phyloP scores from a whole-genome alignment of 1,140 invertebrate genomes.

The Caenorhabditis inopinata region DNA sequence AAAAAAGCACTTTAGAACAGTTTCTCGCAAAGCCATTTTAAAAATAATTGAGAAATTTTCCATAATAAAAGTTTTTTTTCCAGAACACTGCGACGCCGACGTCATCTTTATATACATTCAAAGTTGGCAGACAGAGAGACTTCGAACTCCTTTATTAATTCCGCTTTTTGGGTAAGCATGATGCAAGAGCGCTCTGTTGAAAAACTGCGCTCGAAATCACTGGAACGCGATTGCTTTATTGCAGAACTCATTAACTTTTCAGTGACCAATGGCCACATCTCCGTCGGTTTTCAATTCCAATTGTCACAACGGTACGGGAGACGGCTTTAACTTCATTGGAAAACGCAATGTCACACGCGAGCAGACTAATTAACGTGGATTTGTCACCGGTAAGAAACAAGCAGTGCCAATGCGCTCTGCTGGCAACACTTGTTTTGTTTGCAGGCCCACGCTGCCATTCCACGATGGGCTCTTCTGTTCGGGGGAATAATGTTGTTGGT shows the following conservation, averaged over 20 bases:
- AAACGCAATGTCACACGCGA: conserved; percentile 3
- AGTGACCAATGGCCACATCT: conserved; percentile 14
- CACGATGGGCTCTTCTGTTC: conserved; percentile 4
- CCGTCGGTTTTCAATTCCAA: neutral
- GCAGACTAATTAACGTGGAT: neutral
- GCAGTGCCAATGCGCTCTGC: neutral
- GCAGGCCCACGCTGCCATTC: conserved; percentile 15
- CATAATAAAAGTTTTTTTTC: neutral
- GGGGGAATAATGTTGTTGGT: neutral
- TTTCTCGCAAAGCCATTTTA: no score
- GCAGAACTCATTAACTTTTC: neutral
- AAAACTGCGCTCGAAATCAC: no score
- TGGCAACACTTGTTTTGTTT: neutral
- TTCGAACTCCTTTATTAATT: neutral
- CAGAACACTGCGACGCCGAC: conserved; percentile 24
- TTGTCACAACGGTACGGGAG: neutral
- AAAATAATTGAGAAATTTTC: no score
- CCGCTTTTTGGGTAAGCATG: conserved; percentile 19
- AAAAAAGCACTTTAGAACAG: no score
- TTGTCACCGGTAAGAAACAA: neutral
- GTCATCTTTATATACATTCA: conserved; percentile 31
- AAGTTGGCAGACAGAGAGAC: neutral
- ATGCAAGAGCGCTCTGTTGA: neutral
- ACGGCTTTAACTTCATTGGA: neutral
- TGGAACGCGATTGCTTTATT: no score